Evolutionary conservation across 1,140 invertebrate species (phyloP).

Genomic region (Dreissena polymorpha): DNA sequence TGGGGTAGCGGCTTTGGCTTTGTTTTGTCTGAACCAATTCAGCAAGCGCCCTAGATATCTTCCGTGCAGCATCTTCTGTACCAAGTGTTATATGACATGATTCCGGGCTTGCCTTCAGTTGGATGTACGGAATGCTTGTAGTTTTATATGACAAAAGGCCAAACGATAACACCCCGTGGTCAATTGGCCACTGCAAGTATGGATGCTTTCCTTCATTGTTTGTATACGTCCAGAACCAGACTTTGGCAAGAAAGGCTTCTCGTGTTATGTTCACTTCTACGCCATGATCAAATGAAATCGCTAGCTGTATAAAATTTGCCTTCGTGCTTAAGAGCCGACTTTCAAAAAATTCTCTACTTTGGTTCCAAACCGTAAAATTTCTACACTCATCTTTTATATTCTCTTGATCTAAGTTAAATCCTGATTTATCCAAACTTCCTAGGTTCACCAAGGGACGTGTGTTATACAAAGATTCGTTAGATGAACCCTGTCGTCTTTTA

Average conservation of each 20-base stretch:
- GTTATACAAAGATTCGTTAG: no score
- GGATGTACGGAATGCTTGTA: conserved; percentile 3
- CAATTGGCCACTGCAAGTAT: conserved; percentile 26
- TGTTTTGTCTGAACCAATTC: no score
- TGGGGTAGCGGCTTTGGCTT: no score
- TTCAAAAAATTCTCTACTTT: conserved; percentile 17
- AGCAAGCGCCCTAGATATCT: no score
- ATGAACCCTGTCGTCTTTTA: no score
- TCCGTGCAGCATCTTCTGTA: no score
- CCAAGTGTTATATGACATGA: no score
- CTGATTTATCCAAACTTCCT: no score
- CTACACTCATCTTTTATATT: no score
- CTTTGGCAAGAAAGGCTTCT: background rate
- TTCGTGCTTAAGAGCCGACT: conserved; percentile 2
- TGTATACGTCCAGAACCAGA: conserved; percentile 31
- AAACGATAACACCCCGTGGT: conserved; percentile 30
- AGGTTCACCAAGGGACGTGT: no score
- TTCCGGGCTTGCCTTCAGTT: background rate
- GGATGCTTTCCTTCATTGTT: conserved; percentile 1
- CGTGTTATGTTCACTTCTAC: background rate
- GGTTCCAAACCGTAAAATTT: conserved; percentile 1
- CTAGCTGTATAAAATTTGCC: conserved; percentile 1
- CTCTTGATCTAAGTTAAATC: background rate
- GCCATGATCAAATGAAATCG: background rate
- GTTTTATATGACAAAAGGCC: conserved; percentile 18